Evolutionary conservation across 2,888 invertebrate species (phyloP).

Genomic region (Agrochola lychnidis): DNA sequence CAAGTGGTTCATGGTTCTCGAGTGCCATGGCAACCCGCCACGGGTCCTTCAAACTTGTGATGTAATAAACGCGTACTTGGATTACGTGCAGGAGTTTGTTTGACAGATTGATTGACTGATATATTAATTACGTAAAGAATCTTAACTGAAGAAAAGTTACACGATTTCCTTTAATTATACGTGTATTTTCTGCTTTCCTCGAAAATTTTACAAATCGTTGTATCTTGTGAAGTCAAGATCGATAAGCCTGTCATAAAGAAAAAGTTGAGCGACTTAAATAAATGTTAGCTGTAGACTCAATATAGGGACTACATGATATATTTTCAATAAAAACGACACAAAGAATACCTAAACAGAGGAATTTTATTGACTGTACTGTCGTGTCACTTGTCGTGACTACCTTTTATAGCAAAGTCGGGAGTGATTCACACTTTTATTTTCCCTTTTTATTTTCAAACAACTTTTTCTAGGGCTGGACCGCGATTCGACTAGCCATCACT

Average conservation of each 20-base stretch:
- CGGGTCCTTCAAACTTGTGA: constrained; percentile 29
- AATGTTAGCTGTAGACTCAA: constrained; percentile 24
- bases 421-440: constrained; percentile 25
- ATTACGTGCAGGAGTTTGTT: constrained; percentile 7
- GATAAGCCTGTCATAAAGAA: constrained; percentile 27
- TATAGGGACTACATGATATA: constrained; percentile 3
- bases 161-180: constrained; percentile 45
- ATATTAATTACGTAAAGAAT: constrained; percentile 50
- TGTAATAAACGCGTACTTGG: constrained; percentile 32
- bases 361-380: constrained; percentile 22
- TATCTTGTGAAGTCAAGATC: constrained; percentile 33
- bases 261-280: constrained; percentile 8
- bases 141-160: constrained; percentile 34
- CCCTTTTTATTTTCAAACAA: constrained; percentile 30
- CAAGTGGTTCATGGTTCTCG: constrained; percentile 36
- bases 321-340: constrained; percentile 38
- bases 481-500: constrained; percentile 62
- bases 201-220: constrained; percentile 45
- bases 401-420: constrained; percentile 39
- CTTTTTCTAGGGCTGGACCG: constrained; percentile 25
- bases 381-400: constrained; percentile 25
- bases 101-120: constrained; percentile 50
- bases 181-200: constrained; percentile 22
- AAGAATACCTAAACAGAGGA: constrained; percentile 20
- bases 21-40: constrained; percentile 40